These are phyloP conservation scores for Auanema sp. DNA, from an alignment of 2,888 invertebrate genomes.

Conservation along the genomic window DNA sequence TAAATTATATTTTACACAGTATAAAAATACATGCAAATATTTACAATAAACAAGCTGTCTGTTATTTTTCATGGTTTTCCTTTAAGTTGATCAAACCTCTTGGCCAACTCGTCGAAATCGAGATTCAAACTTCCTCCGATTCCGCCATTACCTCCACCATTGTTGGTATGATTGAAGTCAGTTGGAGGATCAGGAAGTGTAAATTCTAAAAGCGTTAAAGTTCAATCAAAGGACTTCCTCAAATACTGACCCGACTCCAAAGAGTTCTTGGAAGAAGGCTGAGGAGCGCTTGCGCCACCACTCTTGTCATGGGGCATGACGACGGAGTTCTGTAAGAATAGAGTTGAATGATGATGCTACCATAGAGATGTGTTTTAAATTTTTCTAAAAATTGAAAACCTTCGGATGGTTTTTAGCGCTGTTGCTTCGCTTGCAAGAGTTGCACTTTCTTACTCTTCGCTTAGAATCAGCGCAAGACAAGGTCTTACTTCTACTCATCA, in stretches of 20 bases:
- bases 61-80: slow-evolving; percentile 29
- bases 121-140: slow-evolving; percentile 28
- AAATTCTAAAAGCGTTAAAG: slow-evolving; percentile 34
- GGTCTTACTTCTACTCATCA: slow-evolving; percentile 37
- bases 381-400: too few relatives aligned
- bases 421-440: slow-evolving; percentile 24
- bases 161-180: slow-evolving; percentile 28
- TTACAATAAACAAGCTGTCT: background rate
- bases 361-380: too few relatives aligned
- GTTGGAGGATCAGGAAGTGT: slow-evolving; percentile 55
- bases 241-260: background rate
- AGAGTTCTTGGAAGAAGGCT: background rate
- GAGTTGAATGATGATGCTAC: background rate
- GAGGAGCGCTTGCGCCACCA: background rate
- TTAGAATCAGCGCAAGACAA: slow-evolving; percentile 28
- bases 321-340: background rate
- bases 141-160: slow-evolving; percentile 9
- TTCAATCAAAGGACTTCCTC: background rate
- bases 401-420: slow-evolving; percentile 8
- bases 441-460: slow-evolving; percentile 16
- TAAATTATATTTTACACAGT: too few relatives aligned
- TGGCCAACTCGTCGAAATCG: slow-evolving; percentile 55
- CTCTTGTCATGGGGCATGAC: background rate
- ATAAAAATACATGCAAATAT: too few relatives aligned
- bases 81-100: slow-evolving; percentile 56